These are phyloP conservation scores for Callopanchax toddi DNA, from an alignment of 2,113 vertebrate species.

Conservation along the genomic window DNA sequence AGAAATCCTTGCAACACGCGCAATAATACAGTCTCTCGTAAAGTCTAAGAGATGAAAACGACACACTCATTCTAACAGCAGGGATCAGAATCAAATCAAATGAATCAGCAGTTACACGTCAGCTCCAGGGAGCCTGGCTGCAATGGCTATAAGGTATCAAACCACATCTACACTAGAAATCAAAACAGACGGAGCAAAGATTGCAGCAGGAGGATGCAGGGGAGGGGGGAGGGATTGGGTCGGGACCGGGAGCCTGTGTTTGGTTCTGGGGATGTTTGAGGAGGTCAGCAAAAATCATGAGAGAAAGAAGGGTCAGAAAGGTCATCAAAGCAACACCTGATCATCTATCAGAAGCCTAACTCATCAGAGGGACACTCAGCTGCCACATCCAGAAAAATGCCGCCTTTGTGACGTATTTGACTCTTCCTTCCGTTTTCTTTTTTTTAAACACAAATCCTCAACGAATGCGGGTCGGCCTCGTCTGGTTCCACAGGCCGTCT, in stretches of 20 bases:
- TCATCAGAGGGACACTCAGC: conserved; percentile 13
- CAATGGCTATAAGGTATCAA: conserved; percentile 60
- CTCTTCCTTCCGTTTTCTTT: conserved; percentile 48
- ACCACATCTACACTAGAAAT: conserved; percentile 47
- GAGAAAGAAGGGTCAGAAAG: conserved; percentile 67
- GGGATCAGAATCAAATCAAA: conserved; percentile 39
- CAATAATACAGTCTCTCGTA: conserved; percentile 38
- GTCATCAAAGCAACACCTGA: conserved; percentile 63
- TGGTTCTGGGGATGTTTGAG: conserved; percentile 52
- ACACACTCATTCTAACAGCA: conserved; percentile 40
- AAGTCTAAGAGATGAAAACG: conserved; percentile 43
- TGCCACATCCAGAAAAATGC: too few species aligned
- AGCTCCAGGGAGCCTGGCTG: conserved; percentile 60
- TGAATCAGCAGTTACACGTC: conserved; percentile 47
- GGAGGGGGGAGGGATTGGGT: conserved; percentile 10
- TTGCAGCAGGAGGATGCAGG: conserved; percentile 47
- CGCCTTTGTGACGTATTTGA: conserved; percentile 62
- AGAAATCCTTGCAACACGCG: conserved; percentile 50
- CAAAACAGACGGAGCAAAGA: conserved; percentile 27
- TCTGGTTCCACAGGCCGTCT: conserved; percentile 3
- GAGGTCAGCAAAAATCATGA: conserved; percentile 33
- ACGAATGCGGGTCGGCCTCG: conserved; percentile 53
- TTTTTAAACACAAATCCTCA: conserved; percentile 56
- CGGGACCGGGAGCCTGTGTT: conserved; percentile 50
- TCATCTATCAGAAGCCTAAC: neutral